phyloP scores from a whole-genome alignment of 2,888 invertebrate genomes.

The Drosophila borborema region DNA sequence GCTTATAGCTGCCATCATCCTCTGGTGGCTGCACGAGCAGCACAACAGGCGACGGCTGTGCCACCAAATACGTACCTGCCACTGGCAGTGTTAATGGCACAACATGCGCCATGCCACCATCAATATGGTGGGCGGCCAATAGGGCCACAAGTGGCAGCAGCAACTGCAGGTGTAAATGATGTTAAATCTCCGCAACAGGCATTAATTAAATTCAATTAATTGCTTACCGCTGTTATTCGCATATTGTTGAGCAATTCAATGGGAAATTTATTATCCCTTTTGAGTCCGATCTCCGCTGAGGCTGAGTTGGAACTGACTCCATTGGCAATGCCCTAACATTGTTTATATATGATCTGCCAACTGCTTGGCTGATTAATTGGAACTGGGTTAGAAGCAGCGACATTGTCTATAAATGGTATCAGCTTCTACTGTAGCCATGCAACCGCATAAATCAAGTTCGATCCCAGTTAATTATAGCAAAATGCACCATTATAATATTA shows the following conservation, averaged over 20 bases:
- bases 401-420: slow-evolving; percentile 72
- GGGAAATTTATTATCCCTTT: slow-evolving; percentile 25
- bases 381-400: slow-evolving; percentile 17
- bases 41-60: slow-evolving; percentile 39
- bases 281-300: slow-evolving; percentile 36
- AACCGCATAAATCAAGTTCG: slow-evolving; percentile 64
- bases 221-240: slow-evolving; percentile 55
- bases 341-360: slow-evolving; percentile 56
- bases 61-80: slow-evolving; percentile 56
- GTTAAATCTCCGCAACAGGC: background rate
- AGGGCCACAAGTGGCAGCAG: slow-evolving; percentile 48
- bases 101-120: slow-evolving; percentile 42
- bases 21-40: slow-evolving; percentile 56
- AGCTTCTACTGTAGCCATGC: slow-evolving; percentile 45
- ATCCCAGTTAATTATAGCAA: slow-evolving; percentile 62
- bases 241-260: slow-evolving; percentile 33
- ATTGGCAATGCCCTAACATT: slow-evolving; percentile 53
- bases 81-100: slow-evolving; percentile 50
- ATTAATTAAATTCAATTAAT: slow-evolving; percentile 11
- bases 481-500: slow-evolving; percentile 15
- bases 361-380: slow-evolving; percentile 50
- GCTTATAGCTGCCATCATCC: slow-evolving; percentile 68
- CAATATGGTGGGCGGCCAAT: slow-evolving; percentile 25
- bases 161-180: slow-evolving; percentile 31
- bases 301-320: slow-evolving; percentile 56